Percentiles rank a stretch among this genome's conserved stretches.
Evolutionary conservation across 2,888 invertebrate species (phyloP).

Genomic region (Phaedon cochleariae): DNA sequence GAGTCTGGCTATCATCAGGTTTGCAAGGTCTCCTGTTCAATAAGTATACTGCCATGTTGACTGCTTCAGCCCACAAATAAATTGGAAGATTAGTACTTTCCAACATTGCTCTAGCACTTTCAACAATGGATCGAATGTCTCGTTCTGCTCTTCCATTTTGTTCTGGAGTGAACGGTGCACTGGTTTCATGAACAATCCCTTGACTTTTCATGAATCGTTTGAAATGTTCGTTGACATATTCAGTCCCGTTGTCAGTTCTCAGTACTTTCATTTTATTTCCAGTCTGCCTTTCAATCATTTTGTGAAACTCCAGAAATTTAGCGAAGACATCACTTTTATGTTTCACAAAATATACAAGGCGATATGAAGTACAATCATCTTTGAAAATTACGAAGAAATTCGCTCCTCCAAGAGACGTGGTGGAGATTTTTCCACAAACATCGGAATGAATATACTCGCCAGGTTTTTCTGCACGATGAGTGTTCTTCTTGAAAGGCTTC

Average conservation of each 20-base stretch:
- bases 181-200: no score
- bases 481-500: background rate
- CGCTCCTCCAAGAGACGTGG: slow-evolving; percentile 28
- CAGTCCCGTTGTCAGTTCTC: slow-evolving; percentile 26
- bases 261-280: background rate
- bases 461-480: background rate
- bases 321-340: slow-evolving; percentile 15
- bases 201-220: slow-evolving; percentile 18
- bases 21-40: slow-evolving; percentile 47
- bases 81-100: slow-evolving; percentile 35
- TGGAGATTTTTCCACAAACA: background rate
- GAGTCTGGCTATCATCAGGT: no score
- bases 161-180: slow-evolving; percentile 43
- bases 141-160: slow-evolving; percentile 52
- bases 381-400: slow-evolving; percentile 38
- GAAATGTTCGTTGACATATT: slow-evolving; percentile 42
- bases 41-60: no score
- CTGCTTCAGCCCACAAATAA: slow-evolving; percentile 53
- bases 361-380: slow-evolving; percentile 35
- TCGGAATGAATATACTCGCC: background rate
- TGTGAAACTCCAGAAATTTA: background rate
- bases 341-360: slow-evolving; percentile 38
- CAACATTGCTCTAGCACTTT: slow-evolving; percentile 51
- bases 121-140: slow-evolving; percentile 52
- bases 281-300: slow-evolving; percentile 19